Percentiles rank a stretch among this genome's conserved stretches.
These are phyloP conservation scores for Phenganax stokvisi DNA, from an alignment of 92 coral and sea anemone genomes.

Conservation along the genomic window DNA sequence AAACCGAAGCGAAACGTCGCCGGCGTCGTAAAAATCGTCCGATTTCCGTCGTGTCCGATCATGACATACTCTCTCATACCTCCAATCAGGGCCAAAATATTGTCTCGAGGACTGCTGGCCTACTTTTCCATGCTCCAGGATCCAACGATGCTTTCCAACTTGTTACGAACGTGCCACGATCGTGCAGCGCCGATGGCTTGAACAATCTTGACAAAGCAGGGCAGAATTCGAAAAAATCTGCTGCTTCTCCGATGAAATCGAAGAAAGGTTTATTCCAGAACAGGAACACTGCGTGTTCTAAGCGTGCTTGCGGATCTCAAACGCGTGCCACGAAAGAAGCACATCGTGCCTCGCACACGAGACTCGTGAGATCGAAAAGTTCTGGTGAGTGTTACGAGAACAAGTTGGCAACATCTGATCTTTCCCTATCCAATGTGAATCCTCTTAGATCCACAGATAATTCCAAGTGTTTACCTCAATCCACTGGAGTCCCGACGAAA, in stretches of 20 bases:
- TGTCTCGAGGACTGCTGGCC: constrained; percentile 81
- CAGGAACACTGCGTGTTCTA: not conserved
- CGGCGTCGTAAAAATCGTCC: constrained; percentile 24
- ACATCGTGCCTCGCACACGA: not conserved
- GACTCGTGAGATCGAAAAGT: constrained; percentile 21
- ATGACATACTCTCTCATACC: not conserved
- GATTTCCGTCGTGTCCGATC: constrained; percentile 7
- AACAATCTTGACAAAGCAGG: not conserved
- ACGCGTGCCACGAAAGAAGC: not conserved
- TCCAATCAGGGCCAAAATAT: constrained; percentile 38
- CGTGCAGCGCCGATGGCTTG: constrained; percentile 6
- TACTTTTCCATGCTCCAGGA: constrained; percentile 72
- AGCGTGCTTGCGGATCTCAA: not conserved
- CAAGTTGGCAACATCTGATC: not conserved
- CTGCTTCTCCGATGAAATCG: constrained; percentile 6
- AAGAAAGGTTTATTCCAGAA: constrained; percentile 4
- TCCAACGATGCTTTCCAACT: constrained; percentile 46
- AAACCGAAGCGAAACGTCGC: constrained; percentile 27
- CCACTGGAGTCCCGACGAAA: constrained; percentile 1
- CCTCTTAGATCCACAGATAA: not conserved
- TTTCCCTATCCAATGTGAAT: not conserved
- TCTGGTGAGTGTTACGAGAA: constrained; percentile 9
- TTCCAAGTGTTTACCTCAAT: constrained; percentile 6
- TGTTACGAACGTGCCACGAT: not conserved
- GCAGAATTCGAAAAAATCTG: constrained; percentile 9